Evolutionary conservation across 2,888 invertebrate species (phyloP), one percentile per base, ranked within the genome.

Genomic region (Netelia virgata): DNA sequence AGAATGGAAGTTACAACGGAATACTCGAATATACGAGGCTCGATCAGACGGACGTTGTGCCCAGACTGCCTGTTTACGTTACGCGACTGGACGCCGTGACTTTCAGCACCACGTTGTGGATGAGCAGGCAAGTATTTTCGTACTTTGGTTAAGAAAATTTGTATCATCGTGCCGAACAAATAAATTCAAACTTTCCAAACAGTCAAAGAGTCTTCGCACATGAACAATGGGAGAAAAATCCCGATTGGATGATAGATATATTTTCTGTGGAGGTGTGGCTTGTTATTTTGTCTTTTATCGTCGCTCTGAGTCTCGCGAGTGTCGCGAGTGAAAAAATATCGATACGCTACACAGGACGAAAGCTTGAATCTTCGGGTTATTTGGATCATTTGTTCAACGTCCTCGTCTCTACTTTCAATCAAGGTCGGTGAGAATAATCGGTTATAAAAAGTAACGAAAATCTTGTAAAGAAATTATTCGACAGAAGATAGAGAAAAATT

Each of bases 181-280:
- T 23, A 18, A 74, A 18, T 36, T 43, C 6, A 55, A 28, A 53
- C 20, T 20, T 18, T 5, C 9, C 23, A 50, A 28, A 28, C 6
- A 36, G 53, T 47, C 11, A 61, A 9, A 20, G 63, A 3, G 50
- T 23, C 6, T 69, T 63, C 36, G 18, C 23, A 50, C n/a, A 18
- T n/a, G 23, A 36, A 18, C 55, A 50, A 8, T 76, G 18, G 63
- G 79, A 50, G 57, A 75, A 14, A 50, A n/a, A 11, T 28, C 84
- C 10, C 5, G 72, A 68, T 2, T 90, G 90, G 90, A 87, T 90
- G 87, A 6, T 88, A n/a, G 66, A 86, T 43, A 28, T 90, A 53
- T 90, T 88, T 28, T 84, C 90, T 14, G 20, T 10, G 61, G 55
- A 72, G 55, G 82, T 87, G 10, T 89, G 89, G 89, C 53, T 43